phyloP scores from a whole-genome alignment of 2,888 invertebrate species.

The Synanthedon tipuliformis region DNA sequence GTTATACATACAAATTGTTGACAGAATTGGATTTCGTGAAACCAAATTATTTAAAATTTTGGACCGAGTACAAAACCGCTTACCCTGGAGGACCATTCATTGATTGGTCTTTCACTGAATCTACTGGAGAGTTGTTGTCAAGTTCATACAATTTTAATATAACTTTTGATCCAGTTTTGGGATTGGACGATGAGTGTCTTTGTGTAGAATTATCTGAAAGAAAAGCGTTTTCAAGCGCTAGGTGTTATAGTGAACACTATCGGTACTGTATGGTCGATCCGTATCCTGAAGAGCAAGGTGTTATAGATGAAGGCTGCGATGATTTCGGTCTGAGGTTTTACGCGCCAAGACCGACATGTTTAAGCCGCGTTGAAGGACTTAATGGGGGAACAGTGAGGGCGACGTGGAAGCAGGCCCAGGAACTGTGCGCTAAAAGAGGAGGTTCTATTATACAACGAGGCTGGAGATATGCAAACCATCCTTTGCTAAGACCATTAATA shows the following conservation, averaged over 20 bases:
- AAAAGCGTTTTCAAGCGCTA: slow-evolving; percentile 34
- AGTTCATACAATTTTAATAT: slow-evolving; percentile 37
- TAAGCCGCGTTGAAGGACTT: slow-evolving; percentile 27
- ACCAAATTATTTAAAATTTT: slow-evolving; percentile 27
- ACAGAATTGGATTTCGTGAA: slow-evolving; percentile 29
- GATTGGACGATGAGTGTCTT: slow-evolving; percentile 28
- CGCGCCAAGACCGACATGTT: slow-evolving; percentile 44
- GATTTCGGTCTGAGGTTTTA: slow-evolving; percentile 29
- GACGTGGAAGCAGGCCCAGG: slow-evolving; percentile 45
- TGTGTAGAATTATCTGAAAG: slow-evolving; percentile 37
- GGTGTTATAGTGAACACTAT: slow-evolving; percentile 40
- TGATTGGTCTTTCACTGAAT: slow-evolving; percentile 42
- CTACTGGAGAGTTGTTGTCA: slow-evolving; percentile 28
- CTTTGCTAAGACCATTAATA: slow-evolving; percentile 13
- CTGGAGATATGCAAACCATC: slow-evolving; percentile 52
- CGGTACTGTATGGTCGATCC: slow-evolving; percentile 52
- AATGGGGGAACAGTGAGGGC: slow-evolving; percentile 41
- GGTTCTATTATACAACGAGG: slow-evolving; percentile 45
- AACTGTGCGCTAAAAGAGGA: slow-evolving; percentile 32
- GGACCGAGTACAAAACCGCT: slow-evolving; percentile 52
- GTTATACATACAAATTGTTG: slow-evolving; percentile 35
- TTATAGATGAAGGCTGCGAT: slow-evolving; percentile 30
- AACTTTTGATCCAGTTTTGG: slow-evolving; percentile 18
- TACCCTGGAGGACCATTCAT: slow-evolving; percentile 56
- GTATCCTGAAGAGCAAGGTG: slow-evolving; percentile 24